Percentiles rank a stretch among this genome's conserved stretches.
Conservation (phyloP, 2,888 invertebrate species). For the Hylaea fasciaria region DNA sequence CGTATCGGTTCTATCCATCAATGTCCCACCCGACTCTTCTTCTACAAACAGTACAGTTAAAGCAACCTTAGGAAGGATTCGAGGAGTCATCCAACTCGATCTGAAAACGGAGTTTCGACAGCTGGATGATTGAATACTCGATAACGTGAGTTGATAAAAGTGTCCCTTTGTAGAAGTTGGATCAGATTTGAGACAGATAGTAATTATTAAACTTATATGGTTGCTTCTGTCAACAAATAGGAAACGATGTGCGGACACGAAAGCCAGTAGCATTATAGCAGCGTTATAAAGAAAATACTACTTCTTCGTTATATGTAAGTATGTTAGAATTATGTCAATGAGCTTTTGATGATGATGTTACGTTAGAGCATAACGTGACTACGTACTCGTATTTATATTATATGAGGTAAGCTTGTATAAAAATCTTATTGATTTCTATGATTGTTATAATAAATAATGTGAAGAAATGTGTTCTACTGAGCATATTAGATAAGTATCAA, state of each 20-base stretch:
- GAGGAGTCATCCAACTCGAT: too few species aligned
- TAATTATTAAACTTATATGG: constrained; percentile 13
- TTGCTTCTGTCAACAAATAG: constrained; percentile 14
- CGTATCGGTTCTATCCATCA: too few species aligned
- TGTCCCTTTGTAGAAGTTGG: neutral
- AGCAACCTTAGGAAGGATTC: neutral
- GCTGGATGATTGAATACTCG: neutral
- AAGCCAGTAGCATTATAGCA: constrained; percentile 14
- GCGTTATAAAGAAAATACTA: constrained; percentile 1
- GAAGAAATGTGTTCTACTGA: too few species aligned
- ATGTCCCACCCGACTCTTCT: too few species aligned
- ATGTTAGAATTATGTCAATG: neutral
- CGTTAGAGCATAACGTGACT: neutral
- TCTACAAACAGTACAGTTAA: neutral
- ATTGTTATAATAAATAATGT: too few species aligned
- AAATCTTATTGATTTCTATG: too few species aligned
- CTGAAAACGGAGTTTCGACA: too few species aligned
- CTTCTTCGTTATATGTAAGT: neutral
- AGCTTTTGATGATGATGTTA: neutral
- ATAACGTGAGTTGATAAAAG: too few species aligned
- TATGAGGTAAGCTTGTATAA: too few species aligned
- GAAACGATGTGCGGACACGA: constrained; percentile 26
- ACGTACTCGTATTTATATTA: too few species aligned
- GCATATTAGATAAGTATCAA: neutral
- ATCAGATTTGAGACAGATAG: constrained; percentile 8